Conservation (phyloP, 2,113 vertebrate genomes). For the Paratilapia polleni region DNA sequence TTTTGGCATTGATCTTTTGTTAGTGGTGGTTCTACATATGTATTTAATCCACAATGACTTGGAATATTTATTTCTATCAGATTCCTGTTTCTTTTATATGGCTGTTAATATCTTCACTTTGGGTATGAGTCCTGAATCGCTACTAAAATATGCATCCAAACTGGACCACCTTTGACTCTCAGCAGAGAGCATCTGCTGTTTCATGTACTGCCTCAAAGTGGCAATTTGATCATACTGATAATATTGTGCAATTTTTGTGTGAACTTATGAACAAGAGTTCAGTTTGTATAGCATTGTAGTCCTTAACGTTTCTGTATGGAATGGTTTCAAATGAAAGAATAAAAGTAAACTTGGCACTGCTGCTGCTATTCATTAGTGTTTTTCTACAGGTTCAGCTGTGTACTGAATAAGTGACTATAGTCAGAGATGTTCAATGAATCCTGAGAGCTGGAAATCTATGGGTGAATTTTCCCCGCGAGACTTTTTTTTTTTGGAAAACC, state of each 20-base stretch:
- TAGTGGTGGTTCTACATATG: conserved; percentile 77
- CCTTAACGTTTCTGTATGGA: conserved; percentile 61
- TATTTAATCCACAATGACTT: conserved; percentile 82
- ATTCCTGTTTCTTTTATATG: conserved; percentile 69
- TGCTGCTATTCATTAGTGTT: conserved; percentile 58
- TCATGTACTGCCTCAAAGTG: conserved; percentile 16
- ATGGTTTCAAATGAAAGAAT: conserved; percentile 71
- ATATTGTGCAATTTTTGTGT: conserved; percentile 70
- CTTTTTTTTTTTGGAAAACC: not conserved
- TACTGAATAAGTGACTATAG: not conserved
- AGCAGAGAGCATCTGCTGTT: conserved; percentile 11
- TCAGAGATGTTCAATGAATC: not conserved
- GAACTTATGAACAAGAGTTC: conserved; percentile 37
- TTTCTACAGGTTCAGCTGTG: conserved; percentile 24
- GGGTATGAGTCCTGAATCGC: conserved; percentile 43
- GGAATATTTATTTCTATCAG: conserved; percentile 90
- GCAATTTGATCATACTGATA: conserved; percentile 57
- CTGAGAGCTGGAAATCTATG: no score
- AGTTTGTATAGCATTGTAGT: conserved; percentile 51
- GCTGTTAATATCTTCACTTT: conserved; percentile 64
- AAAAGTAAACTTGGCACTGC: conserved; percentile 60
- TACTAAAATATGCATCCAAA: conserved; percentile 61
- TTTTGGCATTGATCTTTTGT: conserved; percentile 74
- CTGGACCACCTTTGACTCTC: conserved; percentile 48
- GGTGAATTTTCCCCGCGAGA: not conserved